phyloP scores from a whole-genome alignment of 2,888 invertebrate genomes.

The Meiosimyza decipiens region DNA sequence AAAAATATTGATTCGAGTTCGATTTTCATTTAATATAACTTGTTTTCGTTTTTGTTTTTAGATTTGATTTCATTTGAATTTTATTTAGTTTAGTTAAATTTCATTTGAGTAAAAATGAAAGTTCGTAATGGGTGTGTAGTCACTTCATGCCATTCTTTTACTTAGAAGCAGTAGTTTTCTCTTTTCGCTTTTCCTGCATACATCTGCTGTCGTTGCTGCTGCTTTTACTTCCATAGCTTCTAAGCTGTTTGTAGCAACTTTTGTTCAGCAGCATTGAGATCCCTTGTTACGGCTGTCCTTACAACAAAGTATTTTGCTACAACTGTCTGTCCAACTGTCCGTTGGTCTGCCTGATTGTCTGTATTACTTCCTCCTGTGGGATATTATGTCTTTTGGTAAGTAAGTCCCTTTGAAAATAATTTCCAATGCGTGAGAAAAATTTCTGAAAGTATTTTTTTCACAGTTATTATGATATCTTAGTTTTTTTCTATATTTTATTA shows the following conservation, averaged over 20 bases:
- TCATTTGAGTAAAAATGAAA: too few species aligned
- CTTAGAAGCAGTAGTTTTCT: too few species aligned
- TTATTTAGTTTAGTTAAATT: too few species aligned
- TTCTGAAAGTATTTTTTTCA: constrained; percentile 25
- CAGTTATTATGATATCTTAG: not conserved
- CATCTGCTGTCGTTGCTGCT: not conserved
- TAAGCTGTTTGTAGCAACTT: constrained; percentile 13
- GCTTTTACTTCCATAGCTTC: not conserved
- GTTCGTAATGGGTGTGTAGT: too few species aligned
- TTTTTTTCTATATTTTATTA: not conserved
- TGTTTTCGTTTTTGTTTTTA: too few species aligned
- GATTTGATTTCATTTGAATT: too few species aligned
- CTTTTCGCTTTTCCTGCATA: not conserved
- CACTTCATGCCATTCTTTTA: too few species aligned
- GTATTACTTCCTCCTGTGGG: not conserved
- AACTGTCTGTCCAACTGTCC: not conserved
- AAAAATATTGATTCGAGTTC: too few species aligned
- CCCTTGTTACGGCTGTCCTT: not conserved
- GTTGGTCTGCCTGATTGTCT: not conserved
- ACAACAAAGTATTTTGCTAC: not conserved
- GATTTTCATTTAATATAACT: too few species aligned
- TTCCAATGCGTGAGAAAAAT: constrained; percentile 33
- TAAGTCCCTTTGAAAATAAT: constrained; percentile 32
- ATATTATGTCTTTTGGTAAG: constrained; percentile 16
- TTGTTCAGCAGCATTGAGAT: not conserved